Evolutionary conservation across 2,797 vertebrate species (phyloP), one percentile per base, ranked within the genome.

Genomic region (Trachurus trachurus): DNA sequence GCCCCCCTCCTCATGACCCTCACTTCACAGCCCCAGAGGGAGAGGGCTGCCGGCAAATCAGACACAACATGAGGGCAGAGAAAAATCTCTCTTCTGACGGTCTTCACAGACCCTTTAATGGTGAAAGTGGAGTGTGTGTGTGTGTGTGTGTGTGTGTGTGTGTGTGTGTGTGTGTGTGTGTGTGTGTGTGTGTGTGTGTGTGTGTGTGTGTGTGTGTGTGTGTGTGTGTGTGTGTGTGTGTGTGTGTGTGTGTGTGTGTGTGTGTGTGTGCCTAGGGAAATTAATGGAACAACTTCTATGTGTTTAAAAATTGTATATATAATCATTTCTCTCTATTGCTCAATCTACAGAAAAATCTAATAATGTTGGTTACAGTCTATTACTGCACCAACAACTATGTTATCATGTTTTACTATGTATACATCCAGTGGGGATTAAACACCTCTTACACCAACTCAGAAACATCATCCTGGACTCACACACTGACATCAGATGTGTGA

Each of bases 11-110:
- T 67, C 64, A 65, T 86, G 86, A 93, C 93, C 89, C 66, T 81
- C 88, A 22, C 79, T 69, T 84, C 57, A 68, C 83, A 81, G 80
- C 91, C 91, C 90, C 92, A 71, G 56, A 74, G 93, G 92, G 92
- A 93, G 53, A 72, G 80, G 74, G 66, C 71, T 50, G 73, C 76
- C 47, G 60, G 82, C 76, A 39, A 76, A 29, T 83, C 68, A 83
- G 84, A 85, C 78, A 87, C 79, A 90, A 89, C 63, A 62, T 39
- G 64, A 56, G 65, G 49, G 39, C 1, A 0, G 31, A 34, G 31
- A 22, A 39, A 34, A 57, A 60, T 66, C 22, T 29, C 69, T 82
- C 63, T 64, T 64, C 64, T 65, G 65, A 70, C 59, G 26, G 10
- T 53, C 34, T 75, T 88, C 22, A 2, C 34, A 80, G 37, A 40